Percentiles rank a stretch among this genome's conserved stretches.
Conservation (phyloP, 2,888 invertebrate genomes). For the Chrysotoxum bicinctum region DNA sequence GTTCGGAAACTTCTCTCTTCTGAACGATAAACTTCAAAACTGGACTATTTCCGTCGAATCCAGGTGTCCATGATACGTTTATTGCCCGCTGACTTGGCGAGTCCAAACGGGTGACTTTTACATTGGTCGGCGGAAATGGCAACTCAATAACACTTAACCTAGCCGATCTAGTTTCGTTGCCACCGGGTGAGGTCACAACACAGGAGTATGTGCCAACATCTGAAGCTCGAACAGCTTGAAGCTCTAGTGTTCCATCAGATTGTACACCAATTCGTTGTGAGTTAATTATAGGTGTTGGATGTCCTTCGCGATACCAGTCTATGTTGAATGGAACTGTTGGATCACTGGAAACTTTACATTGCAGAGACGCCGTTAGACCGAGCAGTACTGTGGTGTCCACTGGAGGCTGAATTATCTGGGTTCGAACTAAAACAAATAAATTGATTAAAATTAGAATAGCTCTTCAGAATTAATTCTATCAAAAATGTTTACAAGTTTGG, state of each 20-base stretch:
- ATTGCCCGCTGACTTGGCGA: constrained; percentile 89
- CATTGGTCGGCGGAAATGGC: constrained; percentile 95
- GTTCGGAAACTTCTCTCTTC: constrained; percentile 92
- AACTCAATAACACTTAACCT: constrained; percentile 94
- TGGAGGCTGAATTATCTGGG: constrained; percentile 96
- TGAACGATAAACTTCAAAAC: constrained; percentile 96
- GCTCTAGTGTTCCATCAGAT: constrained; percentile 92
- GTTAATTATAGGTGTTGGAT: constrained; percentile 84
- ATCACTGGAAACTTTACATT: constrained; percentile 97
- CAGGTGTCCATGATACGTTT: constrained; percentile 96
- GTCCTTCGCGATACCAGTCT: constrained; percentile 94
- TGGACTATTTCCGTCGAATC: constrained; percentile 98
- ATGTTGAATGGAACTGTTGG: constrained; percentile 92
- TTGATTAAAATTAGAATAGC: neutral
- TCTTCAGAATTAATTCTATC: too few relatives aligned
- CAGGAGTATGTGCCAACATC: constrained; percentile 98
- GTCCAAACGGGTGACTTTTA: constrained; percentile 88
- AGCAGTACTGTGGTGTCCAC: constrained; percentile 95
- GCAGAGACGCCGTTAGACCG: constrained; percentile 95
- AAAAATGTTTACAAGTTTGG: too few relatives aligned
- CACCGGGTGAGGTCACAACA: constrained; percentile 92
- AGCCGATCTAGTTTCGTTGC: constrained; percentile 95
- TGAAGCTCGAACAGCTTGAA: constrained; percentile 93
- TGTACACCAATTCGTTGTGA: constrained; percentile 89
- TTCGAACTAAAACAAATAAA: constrained; percentile 86